These are phyloP conservation scores for Camponotus vicinus DNA, from an alignment of 1,140 invertebrate species.

Conservation along the genomic window DNA sequence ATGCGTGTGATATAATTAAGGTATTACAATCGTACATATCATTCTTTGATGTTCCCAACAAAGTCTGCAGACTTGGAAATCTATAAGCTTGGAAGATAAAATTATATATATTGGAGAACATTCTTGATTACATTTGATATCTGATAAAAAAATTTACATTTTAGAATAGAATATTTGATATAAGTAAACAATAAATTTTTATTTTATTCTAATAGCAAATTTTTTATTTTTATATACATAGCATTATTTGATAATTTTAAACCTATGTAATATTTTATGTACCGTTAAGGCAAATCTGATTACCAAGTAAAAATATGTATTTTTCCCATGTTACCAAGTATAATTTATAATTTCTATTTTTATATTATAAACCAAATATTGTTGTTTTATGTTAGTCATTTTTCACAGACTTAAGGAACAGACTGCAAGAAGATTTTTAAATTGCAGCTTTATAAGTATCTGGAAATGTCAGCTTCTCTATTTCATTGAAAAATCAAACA, in stretches of 20 bases:
- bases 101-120: slow-evolving; percentile 22
- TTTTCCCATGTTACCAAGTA: background rate
- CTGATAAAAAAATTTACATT: background rate
- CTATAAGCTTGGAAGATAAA: slow-evolving; percentile 35
- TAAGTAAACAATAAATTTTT: background rate
- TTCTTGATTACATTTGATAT: background rate
- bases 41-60: slow-evolving; percentile 2
- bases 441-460: background rate
- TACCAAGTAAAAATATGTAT: background rate
- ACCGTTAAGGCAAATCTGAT: background rate
- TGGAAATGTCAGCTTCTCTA: slow-evolving; percentile 1
- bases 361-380: background rate
- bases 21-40: slow-evolving; percentile 62
- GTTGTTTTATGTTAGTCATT: background rate
- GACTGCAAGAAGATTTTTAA: slow-evolving; percentile 1
- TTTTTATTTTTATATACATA: slow-evolving; percentile 9
- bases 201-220: slow-evolving; percentile 12
- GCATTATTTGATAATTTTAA: slow-evolving; percentile 19
- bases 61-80: background rate
- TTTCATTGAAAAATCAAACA: slow-evolving; percentile 28
- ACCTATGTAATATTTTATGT: slow-evolving; percentile 1
- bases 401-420: background rate
- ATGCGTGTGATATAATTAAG: slow-evolving; percentile 43
- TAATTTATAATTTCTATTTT: background rate
- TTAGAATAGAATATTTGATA: slow-evolving; percentile 3